Conservation (phyloP, 2,797 vertebrate species). For the Chloroceryle amazona region DNA sequence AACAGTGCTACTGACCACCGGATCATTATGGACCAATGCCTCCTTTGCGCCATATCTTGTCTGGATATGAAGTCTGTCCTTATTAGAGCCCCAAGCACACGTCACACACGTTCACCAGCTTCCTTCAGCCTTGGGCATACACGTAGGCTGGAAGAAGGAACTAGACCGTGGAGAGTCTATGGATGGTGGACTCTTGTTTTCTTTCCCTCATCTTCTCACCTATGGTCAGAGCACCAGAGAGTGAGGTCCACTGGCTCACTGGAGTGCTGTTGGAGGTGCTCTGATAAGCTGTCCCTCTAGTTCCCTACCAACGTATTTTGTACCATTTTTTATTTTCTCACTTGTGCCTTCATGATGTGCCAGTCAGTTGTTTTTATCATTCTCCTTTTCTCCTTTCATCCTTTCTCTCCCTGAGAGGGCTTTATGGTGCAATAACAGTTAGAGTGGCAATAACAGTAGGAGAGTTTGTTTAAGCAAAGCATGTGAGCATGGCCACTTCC, state of each 20-base stretch:
- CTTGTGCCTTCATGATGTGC: not conserved
- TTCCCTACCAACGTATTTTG: not conserved
- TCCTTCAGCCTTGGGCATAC: not conserved
- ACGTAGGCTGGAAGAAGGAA: not conserved
- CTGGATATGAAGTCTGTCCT: not conserved
- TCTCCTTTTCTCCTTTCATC: not conserved
- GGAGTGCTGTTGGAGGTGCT: fast-evolving
- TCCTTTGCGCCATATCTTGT: not conserved
- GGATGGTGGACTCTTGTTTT: not conserved
- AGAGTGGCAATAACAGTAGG: not conserved
- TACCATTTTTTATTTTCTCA: not conserved
- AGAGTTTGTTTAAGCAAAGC: not conserved
- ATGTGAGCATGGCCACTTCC: not conserved
- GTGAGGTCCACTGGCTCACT: not conserved
- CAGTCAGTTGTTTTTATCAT: not conserved
- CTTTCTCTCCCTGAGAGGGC: not conserved
- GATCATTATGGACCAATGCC: not conserved
- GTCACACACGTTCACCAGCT: fast-evolving
- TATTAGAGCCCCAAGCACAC: not conserved
- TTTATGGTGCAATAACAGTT: not conserved
- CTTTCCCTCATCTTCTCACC: not conserved
- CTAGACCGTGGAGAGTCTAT: not conserved
- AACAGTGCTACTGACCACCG: not conserved
- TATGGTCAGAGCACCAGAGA: not conserved
- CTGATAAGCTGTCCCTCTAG: not conserved